Evolutionary conservation across 2,113 vertebrate species (phyloP).

Genomic region (Oreochromis aureus): DNA sequence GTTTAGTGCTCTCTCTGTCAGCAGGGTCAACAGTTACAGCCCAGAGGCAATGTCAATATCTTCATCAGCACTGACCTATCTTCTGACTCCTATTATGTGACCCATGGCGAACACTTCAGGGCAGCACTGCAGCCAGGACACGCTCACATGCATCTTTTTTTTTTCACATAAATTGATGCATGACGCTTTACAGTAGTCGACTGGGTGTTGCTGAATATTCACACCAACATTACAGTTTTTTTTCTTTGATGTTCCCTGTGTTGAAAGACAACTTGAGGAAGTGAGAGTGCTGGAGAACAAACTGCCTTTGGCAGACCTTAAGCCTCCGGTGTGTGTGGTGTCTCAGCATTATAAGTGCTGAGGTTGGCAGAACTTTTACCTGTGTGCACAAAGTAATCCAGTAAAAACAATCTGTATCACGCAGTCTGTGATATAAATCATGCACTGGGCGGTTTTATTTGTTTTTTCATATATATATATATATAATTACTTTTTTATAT

Average conservation of each 20-base stretch:
- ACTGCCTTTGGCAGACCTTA: neutral
- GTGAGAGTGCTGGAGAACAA: neutral
- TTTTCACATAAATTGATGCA: neutral
- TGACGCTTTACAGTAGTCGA: accelerated
- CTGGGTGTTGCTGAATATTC: neutral
- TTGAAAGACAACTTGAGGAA: neutral
- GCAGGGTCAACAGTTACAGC: slow-evolving; percentile 41
- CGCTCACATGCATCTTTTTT: neutral
- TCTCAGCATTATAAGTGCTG: neutral
- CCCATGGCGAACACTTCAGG: slow-evolving; percentile 7
- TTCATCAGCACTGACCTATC: slow-evolving; percentile 34
- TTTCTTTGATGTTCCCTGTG: neutral
- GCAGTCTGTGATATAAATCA: neutral
- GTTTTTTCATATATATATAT: neutral
- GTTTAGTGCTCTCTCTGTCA: neutral
- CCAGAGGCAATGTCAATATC: slow-evolving; percentile 52
- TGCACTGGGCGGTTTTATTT: neutral
- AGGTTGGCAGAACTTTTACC: neutral
- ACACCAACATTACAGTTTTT: neutral
- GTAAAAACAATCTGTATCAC: neutral
- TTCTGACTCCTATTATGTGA: neutral
- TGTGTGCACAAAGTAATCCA: neutral
- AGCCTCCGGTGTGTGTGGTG: neutral
- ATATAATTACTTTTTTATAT: neutral
- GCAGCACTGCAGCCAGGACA: neutral